Percentiles rank a stretch among this genome's conserved stretches.
phyloP scores from a whole-genome alignment of 2,797 vertebrate genomes.

The Discoglossus pictus region DNA sequence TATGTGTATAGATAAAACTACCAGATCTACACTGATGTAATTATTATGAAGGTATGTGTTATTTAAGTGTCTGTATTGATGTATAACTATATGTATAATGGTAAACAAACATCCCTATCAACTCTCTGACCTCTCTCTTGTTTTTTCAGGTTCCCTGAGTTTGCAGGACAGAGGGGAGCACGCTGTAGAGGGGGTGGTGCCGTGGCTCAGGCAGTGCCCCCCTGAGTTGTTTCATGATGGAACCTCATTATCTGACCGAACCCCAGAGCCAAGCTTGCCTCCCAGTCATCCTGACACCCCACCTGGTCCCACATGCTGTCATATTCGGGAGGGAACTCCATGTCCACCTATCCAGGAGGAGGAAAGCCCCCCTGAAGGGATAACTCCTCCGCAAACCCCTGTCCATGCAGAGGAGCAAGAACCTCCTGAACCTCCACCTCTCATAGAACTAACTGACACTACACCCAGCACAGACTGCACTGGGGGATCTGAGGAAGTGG shows the following conservation, averaged over 20 bases:
- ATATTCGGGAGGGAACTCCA: conserved; percentile 37
- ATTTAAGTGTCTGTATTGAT: no score
- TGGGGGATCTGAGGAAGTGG: conserved; percentile 23
- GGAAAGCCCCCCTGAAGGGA: conserved; percentile 60
- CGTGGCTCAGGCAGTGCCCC: conserved; percentile 45
- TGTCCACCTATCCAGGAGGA: conserved; percentile 59
- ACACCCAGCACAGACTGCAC: conserved; percentile 24
- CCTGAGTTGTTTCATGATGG: conserved; percentile 65
- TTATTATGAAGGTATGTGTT: no score
- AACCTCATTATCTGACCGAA: conserved; percentile 66
- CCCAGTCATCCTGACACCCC: conserved; percentile 66
- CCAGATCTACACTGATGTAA: no score
- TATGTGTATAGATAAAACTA: no score
- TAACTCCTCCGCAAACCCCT: conserved; percentile 39
- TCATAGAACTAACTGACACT: conserved; percentile 32
- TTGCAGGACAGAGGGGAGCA: conserved; percentile 38
- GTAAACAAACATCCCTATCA: neutral
- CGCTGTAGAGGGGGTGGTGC: conserved; percentile 25
- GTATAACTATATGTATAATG: neutral
- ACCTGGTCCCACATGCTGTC: conserved; percentile 39
- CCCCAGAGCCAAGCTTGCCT: conserved; percentile 62
- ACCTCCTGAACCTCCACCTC: conserved; percentile 11
- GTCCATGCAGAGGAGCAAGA: conserved; percentile 27
- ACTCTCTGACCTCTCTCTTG: neutral
- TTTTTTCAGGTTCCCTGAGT: conserved; percentile 30